Evolutionary conservation across 2,888 invertebrate species (phyloP).

Genomic region (Lasioglossum marginatum): DNA sequence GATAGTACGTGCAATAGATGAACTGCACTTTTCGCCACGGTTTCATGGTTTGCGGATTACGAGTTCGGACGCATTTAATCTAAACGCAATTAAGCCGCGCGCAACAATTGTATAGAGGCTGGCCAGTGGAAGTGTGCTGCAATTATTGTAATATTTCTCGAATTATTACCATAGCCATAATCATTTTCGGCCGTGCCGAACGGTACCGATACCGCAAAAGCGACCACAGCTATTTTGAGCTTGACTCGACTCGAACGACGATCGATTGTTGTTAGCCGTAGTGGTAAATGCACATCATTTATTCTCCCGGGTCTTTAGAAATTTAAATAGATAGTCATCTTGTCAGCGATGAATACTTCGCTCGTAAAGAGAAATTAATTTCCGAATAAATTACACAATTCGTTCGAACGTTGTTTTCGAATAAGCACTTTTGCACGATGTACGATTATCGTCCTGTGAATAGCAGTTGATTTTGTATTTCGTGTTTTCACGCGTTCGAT

Average conservation of each 20-base stretch:
- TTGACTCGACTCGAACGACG: neutral
- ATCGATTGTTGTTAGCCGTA: conserved; percentile 7
- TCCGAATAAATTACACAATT: neutral
- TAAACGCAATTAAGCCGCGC: neutral
- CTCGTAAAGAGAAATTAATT: conserved; percentile 3
- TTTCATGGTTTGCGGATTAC: neutral
- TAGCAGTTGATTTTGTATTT: neutral
- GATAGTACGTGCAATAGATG: neutral
- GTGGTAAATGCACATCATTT: conserved; percentile 2
- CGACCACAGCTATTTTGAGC: conserved; percentile 23
- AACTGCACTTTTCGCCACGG: neutral
- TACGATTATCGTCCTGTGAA: neutral
- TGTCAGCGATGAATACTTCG: neutral
- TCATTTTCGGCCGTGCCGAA: neutral
- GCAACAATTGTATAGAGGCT: neutral
- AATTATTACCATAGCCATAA: conserved; percentile 10
- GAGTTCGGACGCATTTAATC: neutral
- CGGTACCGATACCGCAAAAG: neutral
- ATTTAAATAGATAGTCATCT: neutral
- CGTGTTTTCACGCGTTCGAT: neutral
- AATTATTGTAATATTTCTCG: conserved; percentile 20
- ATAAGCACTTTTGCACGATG: neutral
- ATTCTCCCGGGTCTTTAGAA: neutral
- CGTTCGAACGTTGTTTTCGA: neutral
- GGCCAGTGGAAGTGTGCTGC: conserved; percentile 5